These are phyloP conservation scores for Mesochorus sp. DNA, from an alignment of 2,888 invertebrate genomes.

Conservation along the genomic window DNA sequence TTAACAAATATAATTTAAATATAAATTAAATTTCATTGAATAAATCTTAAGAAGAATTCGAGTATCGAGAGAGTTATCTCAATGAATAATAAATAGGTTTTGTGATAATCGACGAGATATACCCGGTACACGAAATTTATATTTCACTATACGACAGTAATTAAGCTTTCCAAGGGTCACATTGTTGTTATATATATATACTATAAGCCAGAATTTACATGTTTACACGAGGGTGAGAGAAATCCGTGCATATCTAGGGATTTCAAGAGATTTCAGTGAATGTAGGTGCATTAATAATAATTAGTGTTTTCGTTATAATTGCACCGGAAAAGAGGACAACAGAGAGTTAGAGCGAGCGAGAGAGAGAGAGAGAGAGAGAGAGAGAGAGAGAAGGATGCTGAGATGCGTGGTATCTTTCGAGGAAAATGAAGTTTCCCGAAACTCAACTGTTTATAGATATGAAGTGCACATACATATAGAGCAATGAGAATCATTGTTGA, in stretches of 20 bases:
- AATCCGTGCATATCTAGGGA: slow-evolving; percentile 3
- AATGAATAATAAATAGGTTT: background rate
- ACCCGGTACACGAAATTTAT: background rate
- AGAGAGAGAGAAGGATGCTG: slow-evolving; percentile 51
- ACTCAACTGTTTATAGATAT: slow-evolving; percentile 23
- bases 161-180: slow-evolving; percentile 19
- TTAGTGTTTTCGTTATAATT: slow-evolving; percentile 53
- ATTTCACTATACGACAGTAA: background rate
- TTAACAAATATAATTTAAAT: too few species aligned
- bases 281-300: slow-evolving; percentile 57
- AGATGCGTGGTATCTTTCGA: slow-evolving; percentile 69
- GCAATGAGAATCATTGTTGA: slow-evolving; percentile 37
- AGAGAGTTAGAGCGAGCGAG: too few species aligned
- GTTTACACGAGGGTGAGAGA: slow-evolving; percentile 24
- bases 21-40: too few species aligned
- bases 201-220: slow-evolving; percentile 20
- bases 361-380: background rate
- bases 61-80: background rate
- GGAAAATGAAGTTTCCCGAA: slow-evolving; percentile 68
- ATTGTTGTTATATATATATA: slow-evolving; percentile 11
- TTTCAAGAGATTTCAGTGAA: slow-evolving; percentile 38
- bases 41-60: too few species aligned
- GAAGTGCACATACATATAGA: background rate
- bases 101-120: background rate
- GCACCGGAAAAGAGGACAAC: slow-evolving; percentile 6